Percentiles rank a stretch among this genome's conserved stretches.
Evolutionary conservation across 2,113 vertebrate species (phyloP).

Genomic region (Lophotis ruficrista): DNA sequence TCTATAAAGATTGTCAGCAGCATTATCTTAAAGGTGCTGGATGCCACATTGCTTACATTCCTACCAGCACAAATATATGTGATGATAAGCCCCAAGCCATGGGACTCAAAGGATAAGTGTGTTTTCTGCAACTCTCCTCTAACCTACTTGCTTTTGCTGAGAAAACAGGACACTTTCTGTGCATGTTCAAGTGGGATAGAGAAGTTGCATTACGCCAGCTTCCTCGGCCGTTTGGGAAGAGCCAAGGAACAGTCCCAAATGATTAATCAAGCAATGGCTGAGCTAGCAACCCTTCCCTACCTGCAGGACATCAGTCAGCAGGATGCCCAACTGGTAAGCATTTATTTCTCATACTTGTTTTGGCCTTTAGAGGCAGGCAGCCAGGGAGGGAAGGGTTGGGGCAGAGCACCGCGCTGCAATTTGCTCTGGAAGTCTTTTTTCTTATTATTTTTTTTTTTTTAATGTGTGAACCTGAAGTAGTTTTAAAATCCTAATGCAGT

Average conservation of each 20-base stretch:
- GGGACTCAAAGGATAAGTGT: background rate
- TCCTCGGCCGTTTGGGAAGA: slow-evolving; percentile 68
- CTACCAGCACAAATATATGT: background rate
- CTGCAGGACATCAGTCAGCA: slow-evolving; percentile 74
- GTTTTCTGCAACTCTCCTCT: background rate
- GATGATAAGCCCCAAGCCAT: background rate
- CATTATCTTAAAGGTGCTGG: slow-evolving; percentile 13
- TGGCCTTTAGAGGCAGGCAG: slow-evolving; percentile 32
- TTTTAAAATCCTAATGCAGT: slow-evolving; percentile 35
- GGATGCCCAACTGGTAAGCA: slow-evolving; percentile 68
- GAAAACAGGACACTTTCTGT: slow-evolving; percentile 53
- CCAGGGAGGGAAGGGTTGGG: background rate
- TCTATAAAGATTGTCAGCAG: background rate
- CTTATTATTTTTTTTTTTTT: background rate
- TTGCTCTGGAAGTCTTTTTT: background rate
- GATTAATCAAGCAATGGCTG: slow-evolving; percentile 79
- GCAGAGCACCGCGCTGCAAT: background rate
- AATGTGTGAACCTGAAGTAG: background rate
- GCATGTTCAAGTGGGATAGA: slow-evolving; percentile 72
- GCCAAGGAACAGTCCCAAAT: slow-evolving; percentile 70
- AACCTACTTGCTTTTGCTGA: slow-evolving; percentile 7
- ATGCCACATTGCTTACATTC: background rate
- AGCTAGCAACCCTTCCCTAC: slow-evolving; percentile 78
- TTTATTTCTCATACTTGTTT: slow-evolving; percentile 45
- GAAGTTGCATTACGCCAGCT: slow-evolving; percentile 76